Evolutionary conservation across 2,888 invertebrate species (phyloP), one percentile per base, ranked within the genome.

Genomic region (Odontocolon sp.): DNA sequence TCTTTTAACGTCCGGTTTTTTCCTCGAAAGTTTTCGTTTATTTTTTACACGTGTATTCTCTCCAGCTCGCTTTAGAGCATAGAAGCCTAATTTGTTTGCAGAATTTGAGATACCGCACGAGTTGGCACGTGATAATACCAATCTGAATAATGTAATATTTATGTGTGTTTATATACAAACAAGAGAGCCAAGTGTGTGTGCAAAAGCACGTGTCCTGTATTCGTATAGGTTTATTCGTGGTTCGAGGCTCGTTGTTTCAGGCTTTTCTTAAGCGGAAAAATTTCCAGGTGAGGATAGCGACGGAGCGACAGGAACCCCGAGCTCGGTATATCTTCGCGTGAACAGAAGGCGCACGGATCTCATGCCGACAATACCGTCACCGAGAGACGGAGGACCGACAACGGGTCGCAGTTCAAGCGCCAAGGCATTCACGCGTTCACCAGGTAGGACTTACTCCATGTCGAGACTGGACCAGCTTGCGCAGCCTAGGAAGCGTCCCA

Each of bases 401-500:
- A 81, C 87, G 18, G 84, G 86, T 36, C 86, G 89, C 71, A 88
- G 87, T 52, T 86, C 86, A 50, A 87, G 85, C 80, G 82, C 87
- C 84, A 92, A 89, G 86, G 86, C 89, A 84, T 89, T 91, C 87
- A 86, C 89, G 85, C 91, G 91, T 80, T 91, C 92, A 77, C 94
- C 94, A 95, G 95, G 95, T 94, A 96, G 97, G 94, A 97, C 97
- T 89, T 95, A 95, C 92, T 97, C 97, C 91, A 97, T 97, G 97
- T 96, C 97, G 89, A 95, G 97, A 86, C 94, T 97, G 92, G 97
- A 97, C 94, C 94, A 95, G 90, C 93, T 95, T 91, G 93, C 95
- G 85, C 94, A 94, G 91, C 95, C 95, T 82, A 92, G 95, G 85
- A 92, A 93, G 85, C 92, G 92, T 81, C 87, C 83, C 38, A 80